Evolutionary conservation across 1,140 invertebrate genomes (phyloP).

Genomic region (Leptopilina boulardi): DNA sequence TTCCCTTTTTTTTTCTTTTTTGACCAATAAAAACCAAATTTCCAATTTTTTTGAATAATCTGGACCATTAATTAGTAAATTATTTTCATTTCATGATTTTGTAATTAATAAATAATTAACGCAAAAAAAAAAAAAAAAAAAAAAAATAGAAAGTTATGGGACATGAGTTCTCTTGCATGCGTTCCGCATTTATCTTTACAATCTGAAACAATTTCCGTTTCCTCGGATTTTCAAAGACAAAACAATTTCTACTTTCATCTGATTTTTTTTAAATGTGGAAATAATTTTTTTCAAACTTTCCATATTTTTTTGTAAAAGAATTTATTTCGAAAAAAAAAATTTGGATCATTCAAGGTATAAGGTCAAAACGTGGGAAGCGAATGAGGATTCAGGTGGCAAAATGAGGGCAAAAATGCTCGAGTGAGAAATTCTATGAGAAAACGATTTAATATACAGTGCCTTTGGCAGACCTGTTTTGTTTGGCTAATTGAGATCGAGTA

Average conservation of each 20-base stretch:
- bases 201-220: conserved; percentile 19
- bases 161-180: conserved; percentile 19
- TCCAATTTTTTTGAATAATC: no score
- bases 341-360: conserved; percentile 42
- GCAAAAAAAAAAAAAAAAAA: no score
- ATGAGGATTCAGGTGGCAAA: conserved; percentile 58
- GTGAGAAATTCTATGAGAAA: conserved; percentile 65
- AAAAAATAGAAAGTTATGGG: conserved; percentile 25
- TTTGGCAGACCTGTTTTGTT: conserved; percentile 19
- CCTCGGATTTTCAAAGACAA: conserved; percentile 17
- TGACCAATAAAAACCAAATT: neutral
- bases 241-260: conserved; percentile 25
- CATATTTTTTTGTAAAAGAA: no score
- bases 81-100: neutral
- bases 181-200: conserved; percentile 18
- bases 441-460: conserved; percentile 34
- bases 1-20: neutral
- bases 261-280: neutral
- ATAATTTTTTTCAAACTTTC: neutral
- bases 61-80: no score
- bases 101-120: conserved; percentile 24
- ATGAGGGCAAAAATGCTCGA: conserved; percentile 56
- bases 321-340: neutral
- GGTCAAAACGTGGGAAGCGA: conserved; percentile 67
- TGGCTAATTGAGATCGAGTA: conserved; percentile 11